phyloP scores from a whole-genome alignment of 2,888 invertebrate species.

The Hypercompe scribonia region DNA sequence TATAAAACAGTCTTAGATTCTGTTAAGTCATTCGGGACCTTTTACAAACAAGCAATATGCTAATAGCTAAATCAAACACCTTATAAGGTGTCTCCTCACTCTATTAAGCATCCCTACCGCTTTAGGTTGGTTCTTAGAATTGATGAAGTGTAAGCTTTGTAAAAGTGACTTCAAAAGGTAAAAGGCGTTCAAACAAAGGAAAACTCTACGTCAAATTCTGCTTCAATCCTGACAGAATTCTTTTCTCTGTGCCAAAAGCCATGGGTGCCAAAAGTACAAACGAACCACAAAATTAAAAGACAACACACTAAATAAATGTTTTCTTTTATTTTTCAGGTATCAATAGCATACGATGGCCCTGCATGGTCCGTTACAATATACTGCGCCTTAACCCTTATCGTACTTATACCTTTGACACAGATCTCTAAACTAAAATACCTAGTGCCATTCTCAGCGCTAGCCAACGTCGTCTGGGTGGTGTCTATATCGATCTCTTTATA shows the following conservation, averaged over 20 bases:
- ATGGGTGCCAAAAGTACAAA: too few relatives aligned
- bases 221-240: not conserved
- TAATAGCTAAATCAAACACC: not conserved
- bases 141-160: not conserved
- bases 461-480: conserved; percentile 93
- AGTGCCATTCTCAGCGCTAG: conserved; percentile 95
- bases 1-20: not conserved
- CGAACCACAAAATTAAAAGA: not conserved
- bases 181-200: too few relatives aligned
- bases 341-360: conserved; percentile 81
- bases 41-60: not conserved
- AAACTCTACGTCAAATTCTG: not conserved
- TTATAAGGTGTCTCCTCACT: not conserved
- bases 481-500: conserved; percentile 94
- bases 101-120: not conserved
- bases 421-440: conserved; percentile 93
- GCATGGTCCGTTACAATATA: conserved; percentile 87
- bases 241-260: too few relatives aligned
- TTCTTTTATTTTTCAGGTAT: conserved; percentile 77
- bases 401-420: conserved; percentile 90
- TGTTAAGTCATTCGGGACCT: not conserved
- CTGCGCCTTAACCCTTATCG: conserved; percentile 89
- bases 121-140: not conserved
- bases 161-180: not conserved
- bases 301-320: not conserved